phyloP scores from a whole-genome alignment of 2,888 invertebrate genomes.

The Sphaerophoria rueppellii region DNA sequence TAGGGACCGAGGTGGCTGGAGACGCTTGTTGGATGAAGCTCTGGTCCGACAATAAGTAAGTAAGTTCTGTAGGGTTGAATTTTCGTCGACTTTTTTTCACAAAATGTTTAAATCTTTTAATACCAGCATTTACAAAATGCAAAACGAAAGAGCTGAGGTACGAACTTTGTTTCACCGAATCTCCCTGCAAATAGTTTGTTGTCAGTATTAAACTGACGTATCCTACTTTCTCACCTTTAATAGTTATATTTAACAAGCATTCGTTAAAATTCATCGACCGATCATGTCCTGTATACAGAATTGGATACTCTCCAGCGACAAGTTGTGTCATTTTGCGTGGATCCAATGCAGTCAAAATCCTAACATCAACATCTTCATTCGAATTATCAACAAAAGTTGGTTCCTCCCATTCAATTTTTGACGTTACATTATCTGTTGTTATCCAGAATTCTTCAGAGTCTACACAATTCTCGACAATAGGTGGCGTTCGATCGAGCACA shows the following conservation, averaged over 20 bases:
- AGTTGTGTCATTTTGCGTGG: slow-evolving; percentile 83
- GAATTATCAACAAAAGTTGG: slow-evolving; percentile 82
- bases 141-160: slow-evolving; percentile 18
- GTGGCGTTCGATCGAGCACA: slow-evolving; percentile 84
- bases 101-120: neutral
- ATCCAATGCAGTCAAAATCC: slow-evolving; percentile 79
- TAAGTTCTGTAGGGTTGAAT: too few species aligned
- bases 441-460: slow-evolving; percentile 84
- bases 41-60: too few species aligned
- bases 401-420: slow-evolving; percentile 83
- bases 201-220: neutral
- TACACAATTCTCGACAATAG: slow-evolving; percentile 84
- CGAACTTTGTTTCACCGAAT: neutral
- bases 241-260: slow-evolving; percentile 85
- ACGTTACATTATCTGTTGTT: slow-evolving; percentile 80
- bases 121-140: neutral
- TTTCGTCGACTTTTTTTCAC: too few species aligned
- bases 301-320: slow-evolving; percentile 83
- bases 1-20: too few species aligned
- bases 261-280: slow-evolving; percentile 84
- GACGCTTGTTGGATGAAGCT: too few species aligned
- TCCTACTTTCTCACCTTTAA: slow-evolving; percentile 83
- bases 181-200: neutral
- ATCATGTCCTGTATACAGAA: slow-evolving; percentile 85
- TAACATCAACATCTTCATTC: slow-evolving; percentile 66